Percentiles rank a stretch among this genome's conserved stretches.
These are phyloP conservation scores for Lophochroa leadbeateri DNA, from an alignment of 2,113 vertebrate species.

Conservation along the genomic window DNA sequence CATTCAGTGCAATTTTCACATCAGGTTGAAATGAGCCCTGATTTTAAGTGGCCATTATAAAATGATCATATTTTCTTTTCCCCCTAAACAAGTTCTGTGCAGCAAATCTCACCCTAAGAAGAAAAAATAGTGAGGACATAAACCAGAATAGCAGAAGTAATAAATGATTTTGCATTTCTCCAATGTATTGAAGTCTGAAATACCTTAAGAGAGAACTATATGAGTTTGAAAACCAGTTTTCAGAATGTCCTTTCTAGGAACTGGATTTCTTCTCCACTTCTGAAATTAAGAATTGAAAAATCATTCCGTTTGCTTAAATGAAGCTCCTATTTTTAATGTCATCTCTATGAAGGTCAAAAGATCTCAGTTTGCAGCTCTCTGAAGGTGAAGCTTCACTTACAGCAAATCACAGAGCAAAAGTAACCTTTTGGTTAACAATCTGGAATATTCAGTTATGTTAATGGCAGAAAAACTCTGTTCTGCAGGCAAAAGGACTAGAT, in stretches of 20 bases:
- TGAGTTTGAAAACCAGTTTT: not conserved
- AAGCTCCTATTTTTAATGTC: not conserved
- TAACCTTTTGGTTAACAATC: not conserved
- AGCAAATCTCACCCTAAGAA: not conserved
- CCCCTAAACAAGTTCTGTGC: not conserved
- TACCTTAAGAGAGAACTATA: not conserved
- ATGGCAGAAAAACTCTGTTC: not conserved
- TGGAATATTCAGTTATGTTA: not conserved
- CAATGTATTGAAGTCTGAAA: not conserved
- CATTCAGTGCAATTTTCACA: not conserved
- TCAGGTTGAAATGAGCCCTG: not conserved
- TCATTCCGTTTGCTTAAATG: not conserved
- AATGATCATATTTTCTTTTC: not conserved
- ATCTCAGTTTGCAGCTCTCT: not conserved
- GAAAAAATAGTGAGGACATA: not conserved
- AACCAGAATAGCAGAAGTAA: not conserved
- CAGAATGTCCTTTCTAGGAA: not conserved
- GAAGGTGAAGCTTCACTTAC: not conserved
- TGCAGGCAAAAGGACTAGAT: not conserved
- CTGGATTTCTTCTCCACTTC: not conserved
- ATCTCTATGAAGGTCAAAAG: not conserved
- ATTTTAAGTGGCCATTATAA: not conserved
- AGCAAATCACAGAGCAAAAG: not conserved
- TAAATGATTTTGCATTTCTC: not conserved
- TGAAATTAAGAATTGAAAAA: not conserved